These are phyloP conservation scores for Anas platyrhynchos DNA, from an alignment of 2,113 vertebrate species.

Conservation along the genomic window DNA sequence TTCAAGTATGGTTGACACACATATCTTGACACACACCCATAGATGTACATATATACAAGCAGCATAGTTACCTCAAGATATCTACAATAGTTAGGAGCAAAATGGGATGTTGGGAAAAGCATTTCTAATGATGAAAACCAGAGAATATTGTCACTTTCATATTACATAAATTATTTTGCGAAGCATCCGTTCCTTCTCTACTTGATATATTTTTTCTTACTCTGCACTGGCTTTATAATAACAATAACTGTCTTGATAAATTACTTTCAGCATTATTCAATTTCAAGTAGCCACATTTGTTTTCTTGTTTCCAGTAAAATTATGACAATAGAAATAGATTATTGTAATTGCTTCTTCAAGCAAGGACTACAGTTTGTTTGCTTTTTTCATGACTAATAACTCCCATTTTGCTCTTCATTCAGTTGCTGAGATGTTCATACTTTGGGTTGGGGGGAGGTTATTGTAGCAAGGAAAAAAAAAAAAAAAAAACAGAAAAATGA, in stretches of 20 bases:
- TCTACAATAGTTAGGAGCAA: not conserved
- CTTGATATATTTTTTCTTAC: slow-evolving; percentile 21
- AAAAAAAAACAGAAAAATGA: not conserved
- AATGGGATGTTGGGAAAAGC: not conserved
- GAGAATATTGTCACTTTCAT: not conserved
- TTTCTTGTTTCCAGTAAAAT: slow-evolving; percentile 64
- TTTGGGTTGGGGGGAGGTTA: not conserved
- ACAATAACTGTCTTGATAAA: slow-evolving; percentile 53
- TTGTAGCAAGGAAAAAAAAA: not conserved
- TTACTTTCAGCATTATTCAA: slow-evolving; percentile 57
- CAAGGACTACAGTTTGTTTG: slow-evolving; percentile 27
- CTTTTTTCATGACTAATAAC: slow-evolving; percentile 38
- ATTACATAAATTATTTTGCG: not conserved
- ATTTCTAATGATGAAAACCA: not conserved
- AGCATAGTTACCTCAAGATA: not conserved
- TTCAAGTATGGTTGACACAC: not conserved
- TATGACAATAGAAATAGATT: slow-evolving; percentile 63
- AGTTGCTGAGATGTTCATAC: not conserved
- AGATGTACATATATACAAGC: not conserved
- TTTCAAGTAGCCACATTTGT: slow-evolving; percentile 55
- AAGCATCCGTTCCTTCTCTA: not conserved
- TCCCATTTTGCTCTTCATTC: slow-evolving; percentile 31
- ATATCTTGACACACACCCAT: not conserved
- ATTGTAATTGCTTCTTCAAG: slow-evolving; percentile 58
- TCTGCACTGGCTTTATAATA: slow-evolving; percentile 56